Conservation (phyloP, 2,113 vertebrate species). For the Lates calcarifer region DNA sequence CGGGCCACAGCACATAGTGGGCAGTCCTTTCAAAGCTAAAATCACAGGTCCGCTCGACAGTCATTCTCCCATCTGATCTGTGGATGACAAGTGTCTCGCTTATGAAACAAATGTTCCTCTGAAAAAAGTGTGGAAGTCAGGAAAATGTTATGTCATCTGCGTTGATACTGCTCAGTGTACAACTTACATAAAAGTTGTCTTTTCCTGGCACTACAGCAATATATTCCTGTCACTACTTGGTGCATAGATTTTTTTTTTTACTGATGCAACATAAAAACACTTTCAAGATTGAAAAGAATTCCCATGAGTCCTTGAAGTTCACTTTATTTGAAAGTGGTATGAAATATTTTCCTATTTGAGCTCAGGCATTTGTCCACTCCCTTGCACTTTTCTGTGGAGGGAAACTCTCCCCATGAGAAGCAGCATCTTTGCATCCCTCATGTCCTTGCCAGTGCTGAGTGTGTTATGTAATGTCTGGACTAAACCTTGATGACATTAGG, state of each 20-base stretch:
- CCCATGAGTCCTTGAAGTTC: slow-evolving; percentile 19
- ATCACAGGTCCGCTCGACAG: slow-evolving; percentile 89
- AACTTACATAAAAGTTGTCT: slow-evolving; percentile 45
- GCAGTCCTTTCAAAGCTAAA: slow-evolving; percentile 98
- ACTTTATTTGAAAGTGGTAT: slow-evolving; percentile 31
- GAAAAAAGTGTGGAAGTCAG: slow-evolving; percentile 51
- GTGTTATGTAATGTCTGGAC: slow-evolving; percentile 56
- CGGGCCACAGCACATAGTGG: slow-evolving; percentile 95
- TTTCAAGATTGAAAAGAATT: slow-evolving; percentile 25
- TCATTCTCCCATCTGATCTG: slow-evolving; percentile 66
- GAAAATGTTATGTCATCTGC: slow-evolving; percentile 54
- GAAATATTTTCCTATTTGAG: slow-evolving; percentile 36
- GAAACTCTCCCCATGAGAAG: slow-evolving; percentile 15
- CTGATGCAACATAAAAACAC: no score
- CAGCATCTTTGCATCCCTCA: slow-evolving; percentile 30
- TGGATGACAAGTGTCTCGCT: slow-evolving; percentile 62
- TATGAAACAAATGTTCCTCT: slow-evolving; percentile 54
- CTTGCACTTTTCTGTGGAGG: background rate
- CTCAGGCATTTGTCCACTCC: slow-evolving; percentile 2
- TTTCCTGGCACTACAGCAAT: slow-evolving; percentile 15
- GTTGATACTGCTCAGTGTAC: slow-evolving; percentile 18
- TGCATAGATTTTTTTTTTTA: slow-evolving; percentile 12
- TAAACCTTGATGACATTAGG: slow-evolving; percentile 26
- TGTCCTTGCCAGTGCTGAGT: slow-evolving; percentile 34
- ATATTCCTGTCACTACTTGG: slow-evolving; percentile 1